Base-by-base conservation (phyloP, 2,113 vertebrate species). In the Rattus rattus region DNA sequence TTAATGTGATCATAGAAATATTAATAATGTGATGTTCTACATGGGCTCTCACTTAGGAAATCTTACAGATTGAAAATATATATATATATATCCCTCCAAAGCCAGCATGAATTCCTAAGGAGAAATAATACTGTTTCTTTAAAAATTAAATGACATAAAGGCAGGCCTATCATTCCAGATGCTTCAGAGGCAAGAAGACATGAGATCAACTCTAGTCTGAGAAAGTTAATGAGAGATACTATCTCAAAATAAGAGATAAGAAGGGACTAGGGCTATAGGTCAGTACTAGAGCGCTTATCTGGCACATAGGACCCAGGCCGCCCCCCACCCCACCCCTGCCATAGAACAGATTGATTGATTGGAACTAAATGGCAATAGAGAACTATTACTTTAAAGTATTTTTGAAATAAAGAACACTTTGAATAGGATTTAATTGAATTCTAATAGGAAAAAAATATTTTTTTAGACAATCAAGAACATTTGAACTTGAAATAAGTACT, bases 391-490 rank as follows among this genome's bases (percentile, higher is more conserved):
- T 96, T 92, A 85, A 93, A 88, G 11, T 59, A 65, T 90, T 90
- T 96, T 92, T 70, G 69, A 33, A 89, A 73, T 5, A 96, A 90
- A 17, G 33, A 95, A 94, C 59, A 89, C 90, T 88, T 54, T 73
- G 6, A 79, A 24, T 75, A 49, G 28, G 67, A 33, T 88, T 94
- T 97, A 86, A 92, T 87, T 94, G 56, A 77, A 89, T 94, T 94
- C 85, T 97, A 76, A 95, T 92, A 87, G 88, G 86, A 88, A 96
- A 83, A 92, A 92, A 94, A 12, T 17, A 43, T 39, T 39, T 94
- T 96, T 94, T 95, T n/a, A 80, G 69, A 93, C 69, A 93, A 93
- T 94, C 59, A 93, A 47, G 72, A 86, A 90, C 77, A 95, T 94
- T 73, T 92, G 72, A 96, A 91, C 77, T 80, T 73, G 81, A 61